Conservation (phyloP, 2,797 vertebrate genomes). For the Myripristis murdjan region DNA sequence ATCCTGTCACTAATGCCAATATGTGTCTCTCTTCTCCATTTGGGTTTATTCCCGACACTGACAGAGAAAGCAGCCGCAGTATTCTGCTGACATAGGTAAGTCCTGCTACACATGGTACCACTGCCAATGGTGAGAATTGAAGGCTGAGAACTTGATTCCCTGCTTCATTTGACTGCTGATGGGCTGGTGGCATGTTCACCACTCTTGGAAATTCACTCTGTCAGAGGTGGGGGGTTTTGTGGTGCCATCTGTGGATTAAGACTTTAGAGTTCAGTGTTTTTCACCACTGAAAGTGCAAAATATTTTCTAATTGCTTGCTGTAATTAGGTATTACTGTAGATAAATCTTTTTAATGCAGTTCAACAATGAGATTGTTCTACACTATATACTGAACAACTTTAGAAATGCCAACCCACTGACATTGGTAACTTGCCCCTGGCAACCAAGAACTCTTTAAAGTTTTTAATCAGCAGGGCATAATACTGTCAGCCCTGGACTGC, state of each 20-base stretch:
- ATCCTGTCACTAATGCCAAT: slow-evolving; percentile 85
- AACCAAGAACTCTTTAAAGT: neutral
- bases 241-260: slow-evolving; percentile 43
- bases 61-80: slow-evolving; percentile 86
- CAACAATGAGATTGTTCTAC: neutral
- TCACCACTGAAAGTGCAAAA: slow-evolving; percentile 31
- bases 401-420: slow-evolving; percentile 49
- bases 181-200: slow-evolving; percentile 65
- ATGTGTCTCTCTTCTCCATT: slow-evolving; percentile 86
- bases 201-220: slow-evolving; percentile 51
- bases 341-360: neutral
- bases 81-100: slow-evolving; percentile 89
- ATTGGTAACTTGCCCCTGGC: slow-evolving; percentile 6
- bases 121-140: slow-evolving; percentile 66
- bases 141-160: slow-evolving; percentile 67
- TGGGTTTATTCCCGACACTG: slow-evolving; percentile 85
- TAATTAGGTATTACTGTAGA: slow-evolving; percentile 6
- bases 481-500: slow-evolving; percentile 26
- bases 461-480: slow-evolving; percentile 6
- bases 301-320: slow-evolving; percentile 15
- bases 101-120: slow-evolving; percentile 68
- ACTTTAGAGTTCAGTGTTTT: slow-evolving; percentile 44
- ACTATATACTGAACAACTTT: slow-evolving; percentile 61
- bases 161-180: slow-evolving; percentile 60
- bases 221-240: slow-evolving; percentile 48